These are phyloP conservation scores for Acanthiza pusilla DNA, from an alignment of 2,797 vertebrate genomes.

Conservation along the genomic window DNA sequence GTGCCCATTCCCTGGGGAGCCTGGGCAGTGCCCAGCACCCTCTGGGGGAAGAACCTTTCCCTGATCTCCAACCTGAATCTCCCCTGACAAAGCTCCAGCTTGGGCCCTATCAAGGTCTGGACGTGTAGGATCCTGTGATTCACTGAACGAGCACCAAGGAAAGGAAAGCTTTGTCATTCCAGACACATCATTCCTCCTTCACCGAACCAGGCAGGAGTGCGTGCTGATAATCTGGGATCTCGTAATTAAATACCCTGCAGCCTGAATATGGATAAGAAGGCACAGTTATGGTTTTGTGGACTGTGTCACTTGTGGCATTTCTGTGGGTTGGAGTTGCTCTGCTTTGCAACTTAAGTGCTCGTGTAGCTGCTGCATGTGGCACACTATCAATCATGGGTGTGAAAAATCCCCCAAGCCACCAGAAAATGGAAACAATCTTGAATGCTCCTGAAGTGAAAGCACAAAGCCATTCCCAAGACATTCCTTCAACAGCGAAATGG, in stretches of 20 bases:
- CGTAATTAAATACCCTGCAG: conserved; percentile 36
- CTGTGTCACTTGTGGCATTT: not conserved
- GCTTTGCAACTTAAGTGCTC: not conserved
- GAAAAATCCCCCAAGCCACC: conserved; percentile 27
- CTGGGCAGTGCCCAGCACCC: not conserved
- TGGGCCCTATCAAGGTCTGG: not conserved
- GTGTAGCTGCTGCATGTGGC: not conserved
- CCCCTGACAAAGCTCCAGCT: not conserved
- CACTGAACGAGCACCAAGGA: not conserved
- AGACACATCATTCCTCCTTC: not conserved
- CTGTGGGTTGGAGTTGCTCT: not conserved
- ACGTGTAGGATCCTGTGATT: not conserved
- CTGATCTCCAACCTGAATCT: not conserved
- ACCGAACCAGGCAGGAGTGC: not conserved
- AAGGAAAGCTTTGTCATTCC: not conserved
- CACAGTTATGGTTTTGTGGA: not conserved
- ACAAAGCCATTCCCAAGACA: conserved; percentile 30
- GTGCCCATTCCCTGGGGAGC: not conserved
- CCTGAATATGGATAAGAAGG: not conserved
- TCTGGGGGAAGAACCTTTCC: not conserved
- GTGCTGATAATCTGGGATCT: conserved; percentile 29
- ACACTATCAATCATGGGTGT: not conserved
- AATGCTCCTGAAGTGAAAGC: conserved; percentile 27
- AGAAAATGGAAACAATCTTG: conserved; percentile 34
- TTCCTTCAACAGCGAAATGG: not conserved